Base-by-base conservation (phyloP, 53 echinoderm and acorn worm genomes). In the Arbacia lixula region DNA sequence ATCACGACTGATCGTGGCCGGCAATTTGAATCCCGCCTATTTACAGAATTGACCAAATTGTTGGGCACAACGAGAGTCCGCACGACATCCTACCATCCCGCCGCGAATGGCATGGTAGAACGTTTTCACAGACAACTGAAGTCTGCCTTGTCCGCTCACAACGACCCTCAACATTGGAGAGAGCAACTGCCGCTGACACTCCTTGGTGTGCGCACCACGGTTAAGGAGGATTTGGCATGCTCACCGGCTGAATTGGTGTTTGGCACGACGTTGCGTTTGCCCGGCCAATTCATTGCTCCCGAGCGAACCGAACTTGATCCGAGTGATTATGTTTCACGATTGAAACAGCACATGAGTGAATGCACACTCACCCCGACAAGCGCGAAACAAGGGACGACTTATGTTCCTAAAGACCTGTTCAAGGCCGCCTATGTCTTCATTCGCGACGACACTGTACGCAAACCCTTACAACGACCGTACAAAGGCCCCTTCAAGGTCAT, bases 21-120 rank as follows among this genome's bases (percentile, higher is more conserved):
- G 2, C 88, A 88, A 25, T 92, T 88, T 29, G 88, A 92, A 64
- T 92, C 92, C 1, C n/a, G n/a, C n/a, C n/a, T n/a, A n/a, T 88
- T 92, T 25, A 41, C 46, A 10, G 31, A 50, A 21, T 57, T 89
- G 2, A 72, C 58, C 1, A 58, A 27, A 6, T 17, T 89, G 33
- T 25, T 86, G 24, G 92, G 92, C 5, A 76, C 61, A 8, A 83
- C 69, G 21, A 55, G 86, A 17, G 50, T 81, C 20, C 86, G 83
- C 17, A 92, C 89, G 0, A 89, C 92, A 6, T 57, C 91, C 4
- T 87, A 91, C 53, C 91, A 87, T 75, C 91, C 87, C 2, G 37
- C 53, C 33, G 85, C 84, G 33, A 87, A 91, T 35, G 84, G 91
- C 6, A 19, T 87, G 19, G 77, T 87, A 36, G 90, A 90, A 42